Evolutionary conservation across 2,797 vertebrate species (phyloP).

Genomic region (Rhinophrynus dorsalis): DNA sequence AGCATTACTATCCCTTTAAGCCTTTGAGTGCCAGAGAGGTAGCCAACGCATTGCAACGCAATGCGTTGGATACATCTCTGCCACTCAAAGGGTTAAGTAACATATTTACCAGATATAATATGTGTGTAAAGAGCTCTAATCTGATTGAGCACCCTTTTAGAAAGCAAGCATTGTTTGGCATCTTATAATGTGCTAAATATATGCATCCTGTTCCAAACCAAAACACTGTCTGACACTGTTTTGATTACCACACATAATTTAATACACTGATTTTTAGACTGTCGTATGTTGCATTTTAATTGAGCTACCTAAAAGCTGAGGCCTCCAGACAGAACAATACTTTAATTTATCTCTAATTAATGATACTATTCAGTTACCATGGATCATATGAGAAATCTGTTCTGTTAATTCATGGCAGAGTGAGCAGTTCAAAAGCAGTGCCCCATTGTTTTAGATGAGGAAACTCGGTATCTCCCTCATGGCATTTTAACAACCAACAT

Average conservation of each 20-base stretch:
- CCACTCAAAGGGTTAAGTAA: too few species aligned
- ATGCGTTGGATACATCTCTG: too few species aligned
- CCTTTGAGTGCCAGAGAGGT: too few species aligned
- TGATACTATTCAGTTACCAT: conserved; percentile 26
- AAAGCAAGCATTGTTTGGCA: conserved; percentile 2
- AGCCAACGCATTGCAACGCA: too few species aligned
- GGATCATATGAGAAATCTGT: conserved; percentile 20
- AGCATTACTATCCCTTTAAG: too few species aligned
- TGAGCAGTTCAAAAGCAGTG: conserved; percentile 14
- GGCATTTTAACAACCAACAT: neutral
- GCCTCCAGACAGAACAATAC: conserved; percentile 3
- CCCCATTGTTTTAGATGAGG: neutral
- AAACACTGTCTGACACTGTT: conserved; percentile 27
- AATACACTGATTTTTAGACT: conserved; percentile 3
- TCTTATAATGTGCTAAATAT: conserved; percentile 1
- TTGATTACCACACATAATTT: conserved; percentile 1
- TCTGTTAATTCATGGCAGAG: neutral
- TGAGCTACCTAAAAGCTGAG: neutral
- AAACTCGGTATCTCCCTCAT: neutral
- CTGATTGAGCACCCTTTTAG: neutral
- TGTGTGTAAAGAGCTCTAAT: too few species aligned
- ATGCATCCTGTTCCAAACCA: conserved; percentile 9
- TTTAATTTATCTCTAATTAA: conserved; percentile 34
- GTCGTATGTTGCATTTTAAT: neutral
- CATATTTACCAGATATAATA: too few species aligned